Base-by-base conservation (phyloP, 2,113 vertebrate species). In the Acrocephalus kingi region DNA sequence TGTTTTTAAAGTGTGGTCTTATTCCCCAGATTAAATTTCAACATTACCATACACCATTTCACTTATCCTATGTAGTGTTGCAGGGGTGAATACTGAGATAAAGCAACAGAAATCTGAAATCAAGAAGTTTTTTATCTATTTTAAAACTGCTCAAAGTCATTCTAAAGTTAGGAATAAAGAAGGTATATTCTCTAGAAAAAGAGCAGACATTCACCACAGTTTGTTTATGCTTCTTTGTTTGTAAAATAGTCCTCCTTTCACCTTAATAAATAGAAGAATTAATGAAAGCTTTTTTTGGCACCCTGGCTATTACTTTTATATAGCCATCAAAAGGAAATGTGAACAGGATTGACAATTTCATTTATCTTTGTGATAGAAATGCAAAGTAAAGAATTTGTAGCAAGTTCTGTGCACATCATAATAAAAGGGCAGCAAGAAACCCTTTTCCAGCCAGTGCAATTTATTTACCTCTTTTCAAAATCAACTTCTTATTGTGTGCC, bases 391-490 rank as follows among this genome's bases (percentile, higher is more conserved):
- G 87, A 81, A 95, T 96, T 95, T 86, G 94, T 88, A 86, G 81
- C 81, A 77, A 95, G 78, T 88, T 93, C 71, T 96, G 72, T 83
- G 75, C 61, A 80, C 92, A 84, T 95, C 84, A 84, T 89, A 94
- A 94, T 95, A 87, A 95, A 95, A 96, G 92, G 87, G 88, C 94
- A 96, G 84, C 89, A 48, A 85, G 76, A 85, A 96, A 76, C 66
- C 90, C 89, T 96, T 79, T 92, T 78, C 87, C 62, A 96, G 95
- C 87, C 93, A 93, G 52, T 87, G 84, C 87, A 97, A 95, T 96
- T 93, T 95, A 86, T 94, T 97, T 94, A 96, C 94, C 89, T 93
- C 93, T 94, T 97, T 96, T 97, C 91, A 96, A 97, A 97, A 97
- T 96, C 96, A 96, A 0, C 85, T 93, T 74, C 81, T 96, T 17